Evolutionary conservation across 2,113 vertebrate species (phyloP).

Genomic region (Marmota monax): DNA sequence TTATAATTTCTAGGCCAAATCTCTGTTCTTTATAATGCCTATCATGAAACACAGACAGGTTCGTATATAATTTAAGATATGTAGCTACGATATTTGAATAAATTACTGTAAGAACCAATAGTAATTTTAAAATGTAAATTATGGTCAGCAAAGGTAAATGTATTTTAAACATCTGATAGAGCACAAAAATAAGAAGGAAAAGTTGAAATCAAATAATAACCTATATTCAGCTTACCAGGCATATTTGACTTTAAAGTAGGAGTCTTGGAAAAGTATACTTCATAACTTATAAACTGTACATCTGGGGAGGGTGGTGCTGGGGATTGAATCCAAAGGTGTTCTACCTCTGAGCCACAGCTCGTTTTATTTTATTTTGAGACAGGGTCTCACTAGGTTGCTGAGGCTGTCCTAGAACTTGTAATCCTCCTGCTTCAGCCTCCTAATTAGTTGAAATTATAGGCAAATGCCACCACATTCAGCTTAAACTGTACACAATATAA

Average conservation of each 20-base stretch:
- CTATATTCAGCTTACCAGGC: not conserved
- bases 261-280: not conserved
- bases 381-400: too few relatives aligned
- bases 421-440: too few relatives aligned
- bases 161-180: conserved; percentile 8
- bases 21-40: not conserved
- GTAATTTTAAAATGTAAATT: conserved; percentile 40
- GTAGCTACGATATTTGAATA: not conserved
- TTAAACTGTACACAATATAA: too few relatives aligned
- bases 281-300: not conserved
- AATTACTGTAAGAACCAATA: not conserved
- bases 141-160: not conserved
- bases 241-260: not conserved
- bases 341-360: too few relatives aligned
- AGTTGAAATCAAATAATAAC: not conserved
- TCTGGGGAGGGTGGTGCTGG: too few relatives aligned
- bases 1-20: not conserved
- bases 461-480: too few relatives aligned
- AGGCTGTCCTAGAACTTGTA: too few relatives aligned
- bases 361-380: too few relatives aligned
- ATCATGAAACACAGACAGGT: not conserved
- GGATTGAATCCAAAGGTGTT: too few relatives aligned
- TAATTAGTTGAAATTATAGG: too few relatives aligned
- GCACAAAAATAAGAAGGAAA: conserved; percentile 28
- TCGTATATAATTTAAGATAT: not conserved